Conservation (phyloP, 2,888 invertebrate species). For the Agrochola macilenta region DNA sequence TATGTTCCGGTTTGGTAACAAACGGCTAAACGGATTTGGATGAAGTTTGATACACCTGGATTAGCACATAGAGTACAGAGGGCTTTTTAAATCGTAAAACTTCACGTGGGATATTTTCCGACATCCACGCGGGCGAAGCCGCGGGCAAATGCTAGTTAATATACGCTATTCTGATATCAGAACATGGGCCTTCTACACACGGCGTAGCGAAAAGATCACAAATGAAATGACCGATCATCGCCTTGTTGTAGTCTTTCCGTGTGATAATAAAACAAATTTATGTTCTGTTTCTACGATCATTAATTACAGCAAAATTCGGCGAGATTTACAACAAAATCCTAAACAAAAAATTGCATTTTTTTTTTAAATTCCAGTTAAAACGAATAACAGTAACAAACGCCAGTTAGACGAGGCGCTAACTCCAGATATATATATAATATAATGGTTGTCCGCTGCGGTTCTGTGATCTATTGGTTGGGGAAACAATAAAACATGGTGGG, state of each 20-base stretch:
- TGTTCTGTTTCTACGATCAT: neutral
- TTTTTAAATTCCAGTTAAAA: constrained; percentile 3
- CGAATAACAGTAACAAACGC: constrained; percentile 8
- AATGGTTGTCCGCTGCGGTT: constrained; percentile 49
- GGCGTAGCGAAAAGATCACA: neutral
- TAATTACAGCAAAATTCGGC: neutral
- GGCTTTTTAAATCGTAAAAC: no score
- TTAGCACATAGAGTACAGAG: no score
- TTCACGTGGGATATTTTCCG: no score
- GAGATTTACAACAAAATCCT: neutral
- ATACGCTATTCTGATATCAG: neutral
- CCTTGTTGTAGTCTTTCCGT: neutral
- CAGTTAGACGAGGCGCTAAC: constrained; percentile 48
- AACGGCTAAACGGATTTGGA: no score
- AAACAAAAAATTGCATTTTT: neutral
- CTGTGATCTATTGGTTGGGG: constrained; percentile 50
- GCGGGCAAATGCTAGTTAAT: no score
- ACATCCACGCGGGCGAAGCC: no score
- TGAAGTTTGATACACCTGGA: no score
- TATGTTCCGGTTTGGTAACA: no score
- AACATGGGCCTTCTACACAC: neutral
- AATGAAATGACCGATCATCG: neutral
- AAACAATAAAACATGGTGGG: constrained; percentile 57
- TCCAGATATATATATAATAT: constrained; percentile 46
- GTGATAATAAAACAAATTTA: neutral